Evolutionary conservation across 2,888 invertebrate genomes (phyloP).

Genomic region (Nomada goodeniana): DNA sequence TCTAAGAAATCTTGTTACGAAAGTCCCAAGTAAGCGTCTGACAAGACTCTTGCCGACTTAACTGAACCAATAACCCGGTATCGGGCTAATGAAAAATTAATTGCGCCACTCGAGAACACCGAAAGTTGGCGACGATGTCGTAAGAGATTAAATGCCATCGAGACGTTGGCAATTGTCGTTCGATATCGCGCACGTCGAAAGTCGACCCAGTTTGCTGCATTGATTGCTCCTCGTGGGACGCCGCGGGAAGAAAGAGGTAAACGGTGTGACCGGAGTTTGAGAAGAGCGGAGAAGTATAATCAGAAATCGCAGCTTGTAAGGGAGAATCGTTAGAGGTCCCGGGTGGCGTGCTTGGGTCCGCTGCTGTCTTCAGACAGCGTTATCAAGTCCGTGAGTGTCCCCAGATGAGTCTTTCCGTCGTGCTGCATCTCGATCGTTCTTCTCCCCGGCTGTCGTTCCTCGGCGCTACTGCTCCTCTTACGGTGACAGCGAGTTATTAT

Average conservation of each 20-base stretch:
- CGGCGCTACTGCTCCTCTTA: slow-evolving; percentile 5
- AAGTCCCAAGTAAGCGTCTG: neutral
- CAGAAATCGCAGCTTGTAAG: slow-evolving; percentile 75
- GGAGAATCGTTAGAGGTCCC: slow-evolving; percentile 73
- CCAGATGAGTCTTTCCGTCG: slow-evolving; percentile 69
- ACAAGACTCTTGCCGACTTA: neutral
- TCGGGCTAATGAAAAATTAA: slow-evolving; percentile 36
- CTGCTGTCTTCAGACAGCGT: slow-evolving; percentile 55
- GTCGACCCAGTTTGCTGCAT: slow-evolving; percentile 56
- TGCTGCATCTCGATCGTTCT: slow-evolving; percentile 73
- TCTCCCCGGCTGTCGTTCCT: slow-evolving; percentile 22
- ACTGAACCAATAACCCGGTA: neutral
- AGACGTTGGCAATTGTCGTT: neutral
- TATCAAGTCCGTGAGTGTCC: slow-evolving; percentile 52
- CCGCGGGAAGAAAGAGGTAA: slow-evolving; percentile 51
- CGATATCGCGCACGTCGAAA: slow-evolving; percentile 47
- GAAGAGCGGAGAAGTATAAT: slow-evolving; percentile 64
- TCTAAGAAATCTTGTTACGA: neutral
- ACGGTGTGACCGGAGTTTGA: slow-evolving; percentile 44
- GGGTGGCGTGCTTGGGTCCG: slow-evolving; percentile 60
- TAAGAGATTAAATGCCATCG: slow-evolving; percentile 16
- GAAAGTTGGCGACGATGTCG: neutral
- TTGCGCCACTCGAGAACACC: slow-evolving; percentile 19
- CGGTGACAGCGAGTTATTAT: slow-evolving; percentile 65
- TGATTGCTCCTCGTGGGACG: slow-evolving; percentile 47